Base-by-base conservation (phyloP, 2,113 vertebrate genomes). In the Nyctibius bracteatus region DNA sequence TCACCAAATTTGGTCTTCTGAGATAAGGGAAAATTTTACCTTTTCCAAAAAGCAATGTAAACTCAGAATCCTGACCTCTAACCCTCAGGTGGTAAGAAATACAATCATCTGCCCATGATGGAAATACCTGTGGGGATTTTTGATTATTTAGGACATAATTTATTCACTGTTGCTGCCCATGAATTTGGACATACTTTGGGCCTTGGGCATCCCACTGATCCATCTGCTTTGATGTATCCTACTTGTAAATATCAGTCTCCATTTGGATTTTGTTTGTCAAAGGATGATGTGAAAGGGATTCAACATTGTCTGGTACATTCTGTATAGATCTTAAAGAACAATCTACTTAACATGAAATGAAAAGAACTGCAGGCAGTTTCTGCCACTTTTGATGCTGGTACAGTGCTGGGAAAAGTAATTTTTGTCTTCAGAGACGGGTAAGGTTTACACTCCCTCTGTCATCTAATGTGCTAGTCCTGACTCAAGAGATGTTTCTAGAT, bases 161-260 rank as follows among this genome's bases (percentile, higher is more conserved):
- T 99, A 78, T 98, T 98, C 78, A 98, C 97, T 20, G 98, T 98
- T 35, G 98, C 98, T n/a, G 98, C 98, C 83, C 98, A 98, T 73
- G 98, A 99, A 95, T 97, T 99, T 62, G 98, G 98, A 27, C 98
- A 98, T 49, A 98, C 98, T 0, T 93, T 99, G 82, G 98, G 98
- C 39, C 96, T 99, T 37, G 81, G 97, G 41, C 98, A 98, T 88
- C 98, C 98, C 28, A 97, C 68, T 83, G 98, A 98, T 91, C 97
- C 97, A 2, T 97, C 98, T 27, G 97, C 97, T 43, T 91, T 99
- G 79, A 99, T 98, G 98, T 98, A 98, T 88, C 98, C 98, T 24
- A 98, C 95, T 41, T 98, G 98, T 81, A 98, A 97, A 94, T 96
- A 97, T 75, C 91, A 97, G 41, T 93, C 97, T 88, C 89, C 95